These are phyloP conservation scores for Molorchus minor DNA, from an alignment of 2,888 invertebrate genomes.

Conservation along the genomic window DNA sequence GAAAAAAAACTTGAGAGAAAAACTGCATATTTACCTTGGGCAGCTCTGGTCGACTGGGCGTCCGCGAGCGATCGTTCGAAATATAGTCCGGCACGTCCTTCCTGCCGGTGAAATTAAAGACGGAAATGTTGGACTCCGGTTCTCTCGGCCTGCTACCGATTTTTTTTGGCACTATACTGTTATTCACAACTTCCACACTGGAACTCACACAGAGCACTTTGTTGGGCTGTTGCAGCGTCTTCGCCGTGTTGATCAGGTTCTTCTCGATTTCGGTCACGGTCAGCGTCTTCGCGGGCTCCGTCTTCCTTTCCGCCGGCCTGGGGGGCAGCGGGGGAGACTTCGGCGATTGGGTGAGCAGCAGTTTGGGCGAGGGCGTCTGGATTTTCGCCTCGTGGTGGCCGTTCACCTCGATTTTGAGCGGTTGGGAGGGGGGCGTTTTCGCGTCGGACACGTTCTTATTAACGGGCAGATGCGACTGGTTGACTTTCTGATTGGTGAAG, in stretches of 20 bases:
- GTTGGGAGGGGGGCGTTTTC: conserved; percentile 46
- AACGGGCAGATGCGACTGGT: conserved; percentile 42
- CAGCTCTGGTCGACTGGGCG: conserved; percentile 72
- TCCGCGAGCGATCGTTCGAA: conserved; percentile 83
- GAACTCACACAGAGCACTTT: conserved; percentile 16
- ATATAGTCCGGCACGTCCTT: conserved; percentile 92
- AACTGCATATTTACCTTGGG: conserved; percentile 75
- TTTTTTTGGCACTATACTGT: conserved; percentile 47
- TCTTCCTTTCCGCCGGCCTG: conserved; percentile 1
- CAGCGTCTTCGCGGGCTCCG: conserved; percentile 50
- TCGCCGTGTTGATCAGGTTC: conserved; percentile 73
- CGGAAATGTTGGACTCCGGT: conserved; percentile 53
- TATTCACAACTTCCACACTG: conserved; percentile 47
- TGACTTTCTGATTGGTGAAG: conserved; percentile 62
- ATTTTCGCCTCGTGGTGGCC: conserved; percentile 42
- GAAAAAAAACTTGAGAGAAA: no score
- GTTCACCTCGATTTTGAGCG: conserved; percentile 49
- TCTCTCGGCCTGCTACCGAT: conserved; percentile 36
- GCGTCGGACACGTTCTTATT: conserved; percentile 42
- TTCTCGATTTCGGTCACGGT: conserved; percentile 74
- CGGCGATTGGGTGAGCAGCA: conserved; percentile 24
- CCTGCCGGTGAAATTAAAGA: conserved; percentile 87
- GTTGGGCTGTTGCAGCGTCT: conserved; percentile 62
- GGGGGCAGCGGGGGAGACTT: conserved; percentile 43
- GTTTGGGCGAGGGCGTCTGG: conserved; percentile 9